Evolutionary conservation across 2,113 vertebrate genomes (phyloP).

Genomic region (Ctenomys sociabilis): DNA sequence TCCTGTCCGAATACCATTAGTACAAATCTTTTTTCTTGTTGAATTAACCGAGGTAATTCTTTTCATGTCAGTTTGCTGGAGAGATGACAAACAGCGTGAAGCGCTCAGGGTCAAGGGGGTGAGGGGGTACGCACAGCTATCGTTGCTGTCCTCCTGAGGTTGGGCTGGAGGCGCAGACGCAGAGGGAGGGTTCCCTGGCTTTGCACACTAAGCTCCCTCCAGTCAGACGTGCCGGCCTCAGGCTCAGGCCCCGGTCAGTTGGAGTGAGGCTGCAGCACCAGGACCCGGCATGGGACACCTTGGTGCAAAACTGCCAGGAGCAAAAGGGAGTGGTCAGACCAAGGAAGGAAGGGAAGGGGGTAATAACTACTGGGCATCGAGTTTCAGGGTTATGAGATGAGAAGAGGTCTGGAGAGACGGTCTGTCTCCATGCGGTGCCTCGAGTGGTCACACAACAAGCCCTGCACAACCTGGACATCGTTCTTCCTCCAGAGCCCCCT

Average conservation of each 20-base stretch:
- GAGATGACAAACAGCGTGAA: background rate
- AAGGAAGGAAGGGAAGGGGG: background rate
- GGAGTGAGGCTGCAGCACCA: background rate
- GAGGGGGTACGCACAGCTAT: accelerated
- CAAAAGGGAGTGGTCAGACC: background rate
- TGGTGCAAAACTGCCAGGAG: background rate
- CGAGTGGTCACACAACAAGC: background rate
- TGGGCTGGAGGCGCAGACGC: background rate
- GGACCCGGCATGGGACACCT: background rate
- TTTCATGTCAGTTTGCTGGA: background rate
- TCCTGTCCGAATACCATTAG: too few species aligned
- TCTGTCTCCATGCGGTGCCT: background rate
- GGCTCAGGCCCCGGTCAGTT: background rate
- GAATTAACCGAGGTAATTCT: background rate
- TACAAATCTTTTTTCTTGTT: too few species aligned
- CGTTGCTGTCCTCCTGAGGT: background rate
- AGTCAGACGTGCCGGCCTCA: background rate
- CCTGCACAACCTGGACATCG: too few species aligned
- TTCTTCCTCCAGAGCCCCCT: background rate
- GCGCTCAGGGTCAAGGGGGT: background rate
- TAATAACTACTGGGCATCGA: background rate
- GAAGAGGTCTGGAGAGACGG: background rate
- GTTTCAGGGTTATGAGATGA: background rate
- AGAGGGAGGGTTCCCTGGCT: background rate
- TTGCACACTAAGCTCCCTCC: background rate